These are phyloP conservation scores for Eupristina koningsbergeri DNA, from an alignment of 1,140 invertebrate genomes.

Conservation along the genomic window DNA sequence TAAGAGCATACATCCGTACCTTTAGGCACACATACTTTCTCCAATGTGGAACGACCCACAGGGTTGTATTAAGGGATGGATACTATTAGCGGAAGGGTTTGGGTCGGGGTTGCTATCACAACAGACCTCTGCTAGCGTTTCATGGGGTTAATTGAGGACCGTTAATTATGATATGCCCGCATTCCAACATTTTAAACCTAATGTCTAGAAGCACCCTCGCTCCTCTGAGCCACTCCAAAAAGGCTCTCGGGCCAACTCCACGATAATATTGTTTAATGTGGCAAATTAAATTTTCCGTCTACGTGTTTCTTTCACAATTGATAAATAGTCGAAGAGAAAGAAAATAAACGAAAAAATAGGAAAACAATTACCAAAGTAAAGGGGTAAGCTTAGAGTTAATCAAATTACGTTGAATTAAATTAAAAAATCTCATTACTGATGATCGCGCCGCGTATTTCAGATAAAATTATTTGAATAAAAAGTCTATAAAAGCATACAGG, in stretches of 20 bases:
- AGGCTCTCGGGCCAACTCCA: background rate
- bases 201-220: background rate
- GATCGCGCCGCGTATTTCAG: too few species aligned
- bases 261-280: background rate
- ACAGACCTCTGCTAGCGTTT: background rate
- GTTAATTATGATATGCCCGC: background rate
- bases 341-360: too few species aligned
- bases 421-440: too few species aligned
- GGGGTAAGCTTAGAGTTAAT: too few species aligned
- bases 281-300: background rate
- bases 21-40: background rate
- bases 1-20: background rate
- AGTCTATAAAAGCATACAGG: too few species aligned
- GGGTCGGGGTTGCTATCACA: background rate
- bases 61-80: background rate
- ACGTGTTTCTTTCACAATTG: too few species aligned
- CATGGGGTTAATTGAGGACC: background rate
- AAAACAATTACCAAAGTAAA: too few species aligned
- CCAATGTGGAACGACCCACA: background rate
- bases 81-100: background rate
- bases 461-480: too few species aligned
- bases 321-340: too few species aligned
- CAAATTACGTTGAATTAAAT: too few species aligned
- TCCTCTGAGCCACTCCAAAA: background rate
- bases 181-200: background rate